phyloP scores from a whole-genome alignment of 2,888 invertebrate species.

The Cheilosia vernalis region DNA sequence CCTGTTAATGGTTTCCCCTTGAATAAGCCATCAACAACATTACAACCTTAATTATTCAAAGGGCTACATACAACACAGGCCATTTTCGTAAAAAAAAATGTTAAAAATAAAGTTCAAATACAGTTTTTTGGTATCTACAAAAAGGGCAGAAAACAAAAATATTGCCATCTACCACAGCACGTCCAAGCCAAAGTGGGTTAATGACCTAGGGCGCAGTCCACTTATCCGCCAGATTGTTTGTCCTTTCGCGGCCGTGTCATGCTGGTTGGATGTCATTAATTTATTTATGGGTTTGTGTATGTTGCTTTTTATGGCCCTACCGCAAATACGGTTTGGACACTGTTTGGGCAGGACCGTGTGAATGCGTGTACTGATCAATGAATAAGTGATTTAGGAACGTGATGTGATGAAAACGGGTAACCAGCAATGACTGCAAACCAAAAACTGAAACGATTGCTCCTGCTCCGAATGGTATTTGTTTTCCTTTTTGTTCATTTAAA shows the following conservation, averaged over 20 bases:
- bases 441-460: conserved; percentile 29
- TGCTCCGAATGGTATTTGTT: background rate
- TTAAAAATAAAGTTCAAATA: background rate
- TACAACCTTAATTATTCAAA: too few relatives aligned
- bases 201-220: conserved; percentile 10
- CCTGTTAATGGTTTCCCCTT: too few relatives aligned
- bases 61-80: too few relatives aligned
- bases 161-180: conserved; percentile 9
- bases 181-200: conserved; percentile 1
- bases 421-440: conserved; percentile 27
- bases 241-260: conserved; percentile 38
- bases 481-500: conserved; percentile 25
- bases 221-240: conserved; percentile 8
- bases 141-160: background rate
- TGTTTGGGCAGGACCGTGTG: conserved; percentile 50
- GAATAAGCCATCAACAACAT: too few relatives aligned
- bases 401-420: conserved; percentile 38
- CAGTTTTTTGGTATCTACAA: background rate
- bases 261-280: conserved; percentile 33
- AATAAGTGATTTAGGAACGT: conserved; percentile 59
- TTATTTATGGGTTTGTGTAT: conserved; percentile 52
- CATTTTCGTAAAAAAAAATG: background rate
- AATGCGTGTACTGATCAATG: conserved; percentile 39
- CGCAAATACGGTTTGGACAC: conserved; percentile 38
- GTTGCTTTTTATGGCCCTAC: conserved; percentile 27